A percentile compares a stretch with the other conserved stretches of the same genome.
Evolutionary conservation across 1,140 invertebrate species (phyloP).

Genomic region (Pogonus chalceus): DNA sequence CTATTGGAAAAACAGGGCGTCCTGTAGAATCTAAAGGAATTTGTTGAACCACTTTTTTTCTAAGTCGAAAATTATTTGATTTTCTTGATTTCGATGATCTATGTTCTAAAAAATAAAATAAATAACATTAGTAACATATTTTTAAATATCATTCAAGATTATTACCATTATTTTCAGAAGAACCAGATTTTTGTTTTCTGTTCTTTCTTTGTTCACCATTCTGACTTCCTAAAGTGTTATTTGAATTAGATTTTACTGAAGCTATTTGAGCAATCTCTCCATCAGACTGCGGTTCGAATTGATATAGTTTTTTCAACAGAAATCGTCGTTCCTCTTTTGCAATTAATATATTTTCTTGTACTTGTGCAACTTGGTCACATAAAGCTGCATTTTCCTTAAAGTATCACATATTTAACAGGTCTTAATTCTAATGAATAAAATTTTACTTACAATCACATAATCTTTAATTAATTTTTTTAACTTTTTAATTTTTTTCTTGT

Average conservation of each 20-base stretch:
- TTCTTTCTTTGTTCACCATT: conserved; percentile 10
- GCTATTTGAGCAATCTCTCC: conserved; percentile 25
- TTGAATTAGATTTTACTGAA: conserved; percentile 10
- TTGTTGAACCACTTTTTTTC: conserved; percentile 46
- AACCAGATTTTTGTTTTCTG: neutral
- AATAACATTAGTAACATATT: neutral
- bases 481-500: conserved; percentile 27
- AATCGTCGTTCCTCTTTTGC: conserved; percentile 68
- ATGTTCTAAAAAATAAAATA: conserved; percentile 13
- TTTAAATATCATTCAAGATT: neutral
- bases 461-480: conserved; percentile 31
- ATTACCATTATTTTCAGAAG: neutral
- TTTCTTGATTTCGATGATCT: conserved; percentile 23
- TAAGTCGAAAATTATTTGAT: conserved; percentile 27
- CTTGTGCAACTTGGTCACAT: conserved; percentile 67
- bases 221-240: neutral
- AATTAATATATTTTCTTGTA: conserved; percentile 63
- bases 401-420: conserved; percentile 9
- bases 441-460: conserved; percentile 28
- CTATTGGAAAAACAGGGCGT: conserved; percentile 63
- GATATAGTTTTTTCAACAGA: conserved; percentile 53
- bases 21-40: conserved; percentile 57
- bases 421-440: neutral
- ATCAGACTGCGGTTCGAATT: conserved; percentile 50
- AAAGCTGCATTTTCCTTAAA: conserved; percentile 67